Base-by-base conservation (phyloP, 2,888 invertebrate species). In the Sminthurinus aureus region DNA sequence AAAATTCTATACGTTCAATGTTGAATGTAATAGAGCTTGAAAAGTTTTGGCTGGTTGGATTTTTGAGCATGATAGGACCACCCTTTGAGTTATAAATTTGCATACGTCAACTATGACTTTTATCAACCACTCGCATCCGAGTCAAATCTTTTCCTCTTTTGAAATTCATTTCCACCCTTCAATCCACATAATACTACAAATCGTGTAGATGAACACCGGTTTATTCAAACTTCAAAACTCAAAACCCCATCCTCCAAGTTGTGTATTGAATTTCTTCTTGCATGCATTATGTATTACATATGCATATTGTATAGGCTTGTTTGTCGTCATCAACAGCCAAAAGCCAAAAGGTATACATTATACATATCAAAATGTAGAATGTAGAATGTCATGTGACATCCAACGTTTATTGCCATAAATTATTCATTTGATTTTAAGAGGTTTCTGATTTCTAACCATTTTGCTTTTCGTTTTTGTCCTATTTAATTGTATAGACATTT, bases 101-200 rank as follows among this genome's bases (percentile, higher is more conserved):
- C 85, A 85, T 85, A 84, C 76, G 85, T 85, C 85, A 85, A 82
- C 80, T 81, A 82, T 83, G 83, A 83, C 78, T 83, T 79, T 79
- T 79, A 83, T 82, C 85, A 67, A 73, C 66, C 24, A 83, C 79
- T 83, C 50, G 71, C 69, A 82, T 64, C 77, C 78, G 79, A 79
- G 52, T 58, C 52, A 79, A 78, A 69, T 71, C 73, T 79, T 50
- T 66, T 50, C 66, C 75, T 58, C 78, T 66, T 79, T 79, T 69
- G 64, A 79, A 69, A 79, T 38, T 64, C 69, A 18, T 20, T 79
- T 79, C 79, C 79, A 79, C 79, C 79, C 79, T 69, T 79, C 26
- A 38, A 38, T 38, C 38, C 38, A 38, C 38, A 6, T 38, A 38
- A 38, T 38, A 38, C 38, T 38, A 38, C 38, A 38, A 38, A 38